Percentiles rank a stretch among this genome's conserved stretches.
phyloP scores from a whole-genome alignment of 2,888 invertebrate genomes.

The Megalurothrips usitatus region DNA sequence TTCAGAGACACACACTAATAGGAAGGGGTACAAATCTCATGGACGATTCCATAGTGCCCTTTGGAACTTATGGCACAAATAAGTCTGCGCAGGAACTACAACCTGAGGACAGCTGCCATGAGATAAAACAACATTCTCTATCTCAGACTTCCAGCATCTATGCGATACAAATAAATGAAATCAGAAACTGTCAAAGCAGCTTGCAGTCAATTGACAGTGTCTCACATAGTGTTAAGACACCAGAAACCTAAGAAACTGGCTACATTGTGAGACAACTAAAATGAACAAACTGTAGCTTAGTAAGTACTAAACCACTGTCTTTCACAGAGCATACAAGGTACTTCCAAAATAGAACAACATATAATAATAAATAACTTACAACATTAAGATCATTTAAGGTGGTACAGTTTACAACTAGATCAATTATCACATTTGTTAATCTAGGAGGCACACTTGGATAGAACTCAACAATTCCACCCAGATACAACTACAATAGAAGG shows the following conservation, averaged over 20 bases:
- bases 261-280: background rate
- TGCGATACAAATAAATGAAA: background rate
- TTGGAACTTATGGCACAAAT: no score
- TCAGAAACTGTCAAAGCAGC: background rate
- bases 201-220: background rate
- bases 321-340: background rate
- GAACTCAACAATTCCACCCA: background rate
- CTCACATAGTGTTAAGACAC: background rate
- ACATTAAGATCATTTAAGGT: background rate
- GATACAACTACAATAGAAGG: no score
- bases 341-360: background rate
- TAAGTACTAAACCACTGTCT: background rate
- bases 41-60: background rate
- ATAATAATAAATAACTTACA: background rate
- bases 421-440: constrained; percentile 13
- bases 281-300: background rate
- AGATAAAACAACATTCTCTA: background rate
- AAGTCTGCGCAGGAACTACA: background rate
- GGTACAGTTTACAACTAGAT: constrained; percentile 15
- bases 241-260: background rate
- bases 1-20: background rate
- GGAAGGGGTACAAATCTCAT: background rate
- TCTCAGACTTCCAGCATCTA: background rate
- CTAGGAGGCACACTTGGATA: background rate
- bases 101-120: background rate